Base-by-base conservation (phyloP, 2,113 vertebrate genomes). In the Antechinus stuartii region DNA sequence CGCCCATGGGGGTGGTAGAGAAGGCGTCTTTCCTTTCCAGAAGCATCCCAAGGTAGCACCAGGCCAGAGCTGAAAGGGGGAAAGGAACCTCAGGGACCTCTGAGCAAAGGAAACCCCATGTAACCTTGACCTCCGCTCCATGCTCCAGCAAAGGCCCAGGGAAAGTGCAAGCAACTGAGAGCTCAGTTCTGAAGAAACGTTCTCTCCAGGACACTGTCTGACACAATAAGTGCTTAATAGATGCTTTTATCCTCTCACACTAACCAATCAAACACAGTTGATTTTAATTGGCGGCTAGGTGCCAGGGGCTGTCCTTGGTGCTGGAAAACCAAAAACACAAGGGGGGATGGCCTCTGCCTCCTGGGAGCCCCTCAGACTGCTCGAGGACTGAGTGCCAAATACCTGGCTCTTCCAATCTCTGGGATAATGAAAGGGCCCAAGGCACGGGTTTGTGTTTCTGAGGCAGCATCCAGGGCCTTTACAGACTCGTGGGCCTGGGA, bases 11-110 rank as follows among this genome's bases (percentile, higher is more conserved):
- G 1, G 98, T 98, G 22, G 98, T 98, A 90, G 98, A 98, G 97
- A 99, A 99, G 3, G 97, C 98, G 0, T 98, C 97, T 90, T 98
- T 99, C 92, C 98, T 99, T 97, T 99, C 99, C 97, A 99, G 97
- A 97, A 99, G 98, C 98, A 99, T 98, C 68, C 99, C 99, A 16
- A 99, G 96, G 26, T 98, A 99, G 98, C 99, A 99, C 99, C 99
- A 99, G 97, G 98, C 96, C 35, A 99, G 97, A 93, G 99, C 99
- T 99, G 93, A 52, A 95, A 6, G 25, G 26, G 90, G 30, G 24
- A 95, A 54, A 95, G 24, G 84, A 1, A n/a, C n/a, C 24, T 95
- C 23, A 52, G 90, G 90, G 47, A 42, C 68, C 6, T 0, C 35
- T 35, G 6, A 84, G n/a, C 68, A 42, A 84, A 42, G 16, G n/a